Evolutionary conservation across 2,797 vertebrate genomes (phyloP).

Genomic region (Phylloscopus collybita): DNA sequence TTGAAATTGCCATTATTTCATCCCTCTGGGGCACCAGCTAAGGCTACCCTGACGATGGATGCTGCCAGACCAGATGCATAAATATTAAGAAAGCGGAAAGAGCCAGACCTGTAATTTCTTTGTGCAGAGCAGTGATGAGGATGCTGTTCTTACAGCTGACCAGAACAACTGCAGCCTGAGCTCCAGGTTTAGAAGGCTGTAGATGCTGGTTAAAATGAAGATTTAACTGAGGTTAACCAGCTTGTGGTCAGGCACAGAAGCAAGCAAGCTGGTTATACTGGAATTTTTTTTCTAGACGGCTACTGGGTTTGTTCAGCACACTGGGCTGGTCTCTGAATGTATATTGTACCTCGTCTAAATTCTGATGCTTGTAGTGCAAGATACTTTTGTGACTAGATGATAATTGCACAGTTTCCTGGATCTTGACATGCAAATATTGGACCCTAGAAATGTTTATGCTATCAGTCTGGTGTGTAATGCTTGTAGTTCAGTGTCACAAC

Average conservation of each 20-base stretch:
- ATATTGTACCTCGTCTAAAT: neutral
- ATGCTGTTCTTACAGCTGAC: neutral
- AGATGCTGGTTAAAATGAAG: neutral
- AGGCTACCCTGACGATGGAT: neutral
- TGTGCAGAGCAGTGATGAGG: neutral
- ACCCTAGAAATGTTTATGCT: neutral
- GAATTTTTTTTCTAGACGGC: neutral
- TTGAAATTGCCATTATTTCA: conserved; percentile 44
- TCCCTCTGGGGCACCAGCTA: conserved; percentile 28
- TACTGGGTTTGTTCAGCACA: neutral
- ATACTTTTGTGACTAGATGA: neutral
- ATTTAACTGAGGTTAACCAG: neutral
- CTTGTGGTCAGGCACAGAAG: neutral
- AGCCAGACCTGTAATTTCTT: conserved; percentile 25
- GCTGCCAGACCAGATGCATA: conserved; percentile 38
- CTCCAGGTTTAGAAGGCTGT: neutral
- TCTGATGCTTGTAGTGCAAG: neutral
- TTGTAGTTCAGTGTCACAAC: neutral
- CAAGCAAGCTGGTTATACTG: neutral
- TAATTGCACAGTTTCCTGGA: neutral
- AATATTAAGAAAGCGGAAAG: conserved; percentile 49
- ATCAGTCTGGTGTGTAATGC: neutral
- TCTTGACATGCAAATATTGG: neutral
- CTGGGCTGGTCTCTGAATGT: neutral
- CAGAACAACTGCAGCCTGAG: neutral